phyloP scores from a whole-genome alignment of 2,797 vertebrate species.

The Rousettus madagascariensis region DNA sequence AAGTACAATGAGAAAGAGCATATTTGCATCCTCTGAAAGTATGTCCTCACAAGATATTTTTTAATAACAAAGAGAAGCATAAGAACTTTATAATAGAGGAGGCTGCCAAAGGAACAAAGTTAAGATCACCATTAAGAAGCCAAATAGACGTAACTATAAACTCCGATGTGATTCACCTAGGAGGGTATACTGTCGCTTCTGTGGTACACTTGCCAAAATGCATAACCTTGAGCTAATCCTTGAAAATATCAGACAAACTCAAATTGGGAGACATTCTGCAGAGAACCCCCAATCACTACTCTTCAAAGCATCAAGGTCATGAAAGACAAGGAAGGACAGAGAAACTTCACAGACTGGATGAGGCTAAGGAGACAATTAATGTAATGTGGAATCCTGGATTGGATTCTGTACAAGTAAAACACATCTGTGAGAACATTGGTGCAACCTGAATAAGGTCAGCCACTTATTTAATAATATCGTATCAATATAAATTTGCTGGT shows the following conservation, averaged over 20 bases:
- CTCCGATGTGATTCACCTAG: not conserved
- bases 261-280: not conserved
- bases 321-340: not conserved
- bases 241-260: not conserved
- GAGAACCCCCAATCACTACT: not conserved
- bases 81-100: not conserved
- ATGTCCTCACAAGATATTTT: not conserved
- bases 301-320: not conserved
- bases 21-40: not conserved
- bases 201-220: not conserved
- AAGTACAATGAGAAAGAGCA: not conserved
- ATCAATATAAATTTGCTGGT: not conserved
- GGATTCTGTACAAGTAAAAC: not conserved
- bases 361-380: not conserved
- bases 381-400: not conserved
- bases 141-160: not conserved
- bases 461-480: not conserved
- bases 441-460: not conserved
- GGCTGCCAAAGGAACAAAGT: not conserved
- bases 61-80: not conserved
- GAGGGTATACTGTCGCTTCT: not conserved
- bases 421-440: not conserved
- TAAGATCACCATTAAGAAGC: not conserved
- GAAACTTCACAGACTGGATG: not conserved
- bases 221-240: not conserved